These are phyloP conservation scores for Cairina moschata DNA, from an alignment of 2,113 vertebrate genomes.

Conservation along the genomic window DNA sequence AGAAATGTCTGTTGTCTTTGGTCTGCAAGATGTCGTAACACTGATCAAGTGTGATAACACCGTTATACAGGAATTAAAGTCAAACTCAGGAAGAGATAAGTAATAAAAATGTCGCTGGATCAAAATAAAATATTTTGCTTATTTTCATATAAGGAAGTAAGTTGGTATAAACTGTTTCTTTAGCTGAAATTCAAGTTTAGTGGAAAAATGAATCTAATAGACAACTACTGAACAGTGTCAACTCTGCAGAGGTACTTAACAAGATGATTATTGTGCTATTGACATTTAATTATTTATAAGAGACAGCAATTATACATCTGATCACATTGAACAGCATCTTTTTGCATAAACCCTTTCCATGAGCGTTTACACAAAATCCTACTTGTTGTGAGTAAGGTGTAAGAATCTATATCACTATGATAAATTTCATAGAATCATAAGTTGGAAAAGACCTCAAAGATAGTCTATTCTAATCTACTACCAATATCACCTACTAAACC, in stretches of 20 bases:
- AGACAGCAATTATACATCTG: neutral
- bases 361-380: neutral
- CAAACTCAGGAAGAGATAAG: neutral
- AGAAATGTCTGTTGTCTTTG: neutral
- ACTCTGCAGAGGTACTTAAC: neutral
- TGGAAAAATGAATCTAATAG: neutral
- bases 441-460: too few species aligned
- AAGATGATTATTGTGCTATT: neutral
- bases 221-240: neutral
- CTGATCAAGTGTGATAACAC: neutral
- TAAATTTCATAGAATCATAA: neutral
- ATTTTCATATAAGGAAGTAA: neutral
- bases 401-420: neutral
- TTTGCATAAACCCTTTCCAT: neutral
- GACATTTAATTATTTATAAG: neutral
- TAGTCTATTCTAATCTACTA: too few species aligned
- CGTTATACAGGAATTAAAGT: neutral
- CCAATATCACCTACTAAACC: too few species aligned
- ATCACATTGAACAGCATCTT: neutral
- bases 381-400: neutral
- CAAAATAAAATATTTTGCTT: neutral
- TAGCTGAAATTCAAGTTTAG: neutral
- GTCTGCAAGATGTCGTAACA: neutral
- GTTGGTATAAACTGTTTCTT: neutral
- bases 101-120: neutral